A percentile compares a stretch with the other conserved stretches of the same genome.
Evolutionary conservation across 2,113 vertebrate species (phyloP).

Genomic region (Ia io): DNA sequence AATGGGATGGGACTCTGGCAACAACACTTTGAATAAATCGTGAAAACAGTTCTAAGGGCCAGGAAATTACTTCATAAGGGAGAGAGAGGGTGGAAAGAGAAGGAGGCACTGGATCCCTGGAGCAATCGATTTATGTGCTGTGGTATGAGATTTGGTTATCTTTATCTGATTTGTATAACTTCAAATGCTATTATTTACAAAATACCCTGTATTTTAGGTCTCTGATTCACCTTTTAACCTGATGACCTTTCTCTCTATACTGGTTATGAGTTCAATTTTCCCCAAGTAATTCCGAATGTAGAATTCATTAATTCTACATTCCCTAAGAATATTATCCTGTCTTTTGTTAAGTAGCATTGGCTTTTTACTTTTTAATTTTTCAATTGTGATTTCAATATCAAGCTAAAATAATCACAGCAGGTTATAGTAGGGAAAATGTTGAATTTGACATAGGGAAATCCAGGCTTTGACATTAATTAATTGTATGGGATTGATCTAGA

Average conservation of each 20-base stretch:
- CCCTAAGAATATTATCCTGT: background rate
- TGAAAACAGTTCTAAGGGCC: constrained; percentile 67
- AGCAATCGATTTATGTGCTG: constrained; percentile 56
- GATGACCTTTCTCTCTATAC: background rate
- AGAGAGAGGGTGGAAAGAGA: constrained; percentile 36
- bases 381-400: constrained; percentile 35
- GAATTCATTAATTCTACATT: constrained; percentile 7
- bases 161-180: constrained; percentile 65
- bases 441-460: background rate
- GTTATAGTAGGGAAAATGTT: background rate
- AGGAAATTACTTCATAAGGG: constrained; percentile 75
- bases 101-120: constrained; percentile 38
- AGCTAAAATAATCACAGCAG: constrained; percentile 13
- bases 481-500: background rate
- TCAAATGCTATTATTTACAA: constrained; percentile 54
- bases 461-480: background rate
- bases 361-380: constrained; percentile 57
- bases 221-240: constrained; percentile 17
- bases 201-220: constrained; percentile 14
- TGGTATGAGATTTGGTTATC: constrained; percentile 63
- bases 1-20: constrained; percentile 70
- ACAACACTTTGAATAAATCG: constrained; percentile 54
- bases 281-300: constrained; percentile 40
- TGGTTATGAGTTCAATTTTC: constrained; percentile 39
- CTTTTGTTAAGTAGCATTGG: background rate